Base-by-base conservation (phyloP, 2,888 invertebrate species). In the Ichneumon xanthorius region DNA sequence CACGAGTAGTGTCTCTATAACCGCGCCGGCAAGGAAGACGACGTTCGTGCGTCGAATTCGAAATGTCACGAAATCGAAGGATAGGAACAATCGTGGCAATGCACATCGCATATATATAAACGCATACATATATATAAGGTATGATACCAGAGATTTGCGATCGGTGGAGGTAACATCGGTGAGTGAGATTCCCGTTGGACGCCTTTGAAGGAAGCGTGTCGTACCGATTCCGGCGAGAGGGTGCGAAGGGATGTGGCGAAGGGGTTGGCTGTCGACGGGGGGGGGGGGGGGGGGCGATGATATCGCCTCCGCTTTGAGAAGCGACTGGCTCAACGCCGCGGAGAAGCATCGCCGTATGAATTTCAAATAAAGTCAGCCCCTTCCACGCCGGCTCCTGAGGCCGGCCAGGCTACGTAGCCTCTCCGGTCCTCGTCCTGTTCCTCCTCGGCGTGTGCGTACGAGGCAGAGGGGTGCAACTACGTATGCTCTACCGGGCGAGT, bases 241-340 rank as follows among this genome's bases (percentile, higher is more conserved):
- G 45, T 45, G 45, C 11, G 11, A 19, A 67, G 67, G 45, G 53
- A 14, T 33, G n/a, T n/a, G 19, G 58, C 50, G 16, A 16, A 14
- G 61, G 84, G 75, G 80, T 50, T 67, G 48, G 68, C 53, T 72
- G 65, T 77, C 50, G 83, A 79, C 70, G 79, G 67, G 30, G 19
- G 80, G 63, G 55, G 45, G 33, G 55, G 61, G 61, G 37, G 55
- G 53, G 37, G 48, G 75, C 83, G 89, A 88, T 88, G 90, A 90
- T 89, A 92, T 90, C 88, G 89, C 73, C 71, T 87, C 76, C 88
- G 88, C 90, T 90, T 89, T 90, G 90, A 90, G 87, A 88, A 80
- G 84, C 79, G 85, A 50, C 77, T 81, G 85, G 87, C 84, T 82
- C 40, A 48, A 33, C 67, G 50, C 45, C 37, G 58, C 50, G 77